Evolutionary conservation across 2,797 vertebrate genomes (phyloP).

Genomic region (Hypotaenidia philippensis): DNA sequence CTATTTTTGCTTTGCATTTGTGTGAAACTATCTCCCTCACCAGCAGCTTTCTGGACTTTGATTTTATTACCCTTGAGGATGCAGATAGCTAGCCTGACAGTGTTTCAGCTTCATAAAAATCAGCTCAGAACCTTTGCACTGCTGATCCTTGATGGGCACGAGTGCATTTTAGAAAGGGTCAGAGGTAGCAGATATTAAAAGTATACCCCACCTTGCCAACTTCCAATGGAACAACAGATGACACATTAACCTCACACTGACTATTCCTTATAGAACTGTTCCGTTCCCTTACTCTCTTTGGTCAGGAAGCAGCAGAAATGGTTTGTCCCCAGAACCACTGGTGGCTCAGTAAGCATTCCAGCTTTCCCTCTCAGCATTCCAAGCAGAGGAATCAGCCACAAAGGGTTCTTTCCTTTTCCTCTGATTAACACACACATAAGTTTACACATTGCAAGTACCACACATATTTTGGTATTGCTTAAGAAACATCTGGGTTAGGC

Average conservation of each 20-base stretch:
- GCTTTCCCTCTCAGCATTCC: constrained; percentile 30
- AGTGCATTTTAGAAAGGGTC: background rate
- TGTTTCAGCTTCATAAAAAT: background rate
- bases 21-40: background rate
- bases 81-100: background rate
- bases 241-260: background rate
- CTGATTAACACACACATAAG: constrained; percentile 11
- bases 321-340: background rate
- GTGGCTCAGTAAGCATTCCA: constrained; percentile 25
- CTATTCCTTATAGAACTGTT: background rate
- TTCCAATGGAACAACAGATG: background rate
- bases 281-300: background rate
- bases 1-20: background rate
- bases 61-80: background rate
- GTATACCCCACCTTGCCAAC: background rate
- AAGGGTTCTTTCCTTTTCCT: background rate
- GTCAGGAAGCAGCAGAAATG: background rate
- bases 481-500: background rate
- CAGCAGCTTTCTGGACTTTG: background rate
- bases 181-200: background rate
- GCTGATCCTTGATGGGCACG: background rate
- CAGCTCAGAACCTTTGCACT: background rate
- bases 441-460: background rate
- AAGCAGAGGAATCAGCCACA: constrained; percentile 3
- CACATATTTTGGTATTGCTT: background rate